A percentile compares a stretch with the other conserved stretches of the same genome.
These are phyloP conservation scores for Campylomormyrus tamandua DNA, from an alignment of 2,113 vertebrate genomes.

Conservation along the genomic window DNA sequence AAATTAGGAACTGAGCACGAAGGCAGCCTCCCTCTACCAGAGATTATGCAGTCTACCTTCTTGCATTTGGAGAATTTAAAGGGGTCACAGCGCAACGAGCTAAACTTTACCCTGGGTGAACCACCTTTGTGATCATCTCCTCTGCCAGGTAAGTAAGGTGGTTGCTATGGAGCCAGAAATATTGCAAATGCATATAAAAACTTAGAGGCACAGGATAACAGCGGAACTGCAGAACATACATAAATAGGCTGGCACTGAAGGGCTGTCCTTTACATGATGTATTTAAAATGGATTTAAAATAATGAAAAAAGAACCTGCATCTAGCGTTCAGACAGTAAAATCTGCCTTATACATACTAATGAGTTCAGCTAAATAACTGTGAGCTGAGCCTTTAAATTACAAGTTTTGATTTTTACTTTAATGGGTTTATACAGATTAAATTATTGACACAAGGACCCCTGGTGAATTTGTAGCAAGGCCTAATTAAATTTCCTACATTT, in stretches of 20 bases:
- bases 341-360: constrained; percentile 4
- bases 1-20: not conserved
- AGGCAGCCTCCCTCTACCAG: not conserved
- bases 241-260: not conserved
- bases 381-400: not conserved
- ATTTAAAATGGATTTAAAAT: not conserved
- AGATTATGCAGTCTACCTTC: not conserved
- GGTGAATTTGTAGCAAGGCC: constrained; percentile 11
- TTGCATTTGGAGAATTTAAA: not conserved
- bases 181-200: not conserved
- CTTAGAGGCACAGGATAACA: not conserved
- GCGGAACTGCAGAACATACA: not conserved
- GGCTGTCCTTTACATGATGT: not conserved
- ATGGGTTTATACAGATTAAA: constrained; percentile 14
- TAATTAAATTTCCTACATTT: constrained; percentile 12
- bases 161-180: not conserved
- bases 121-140: not conserved
- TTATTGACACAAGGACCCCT: constrained; percentile 11
- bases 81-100: not conserved
- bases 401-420: constrained; percentile 14
- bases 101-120: not conserved
- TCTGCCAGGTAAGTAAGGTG: not conserved
- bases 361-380: not conserved
- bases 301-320: not conserved
- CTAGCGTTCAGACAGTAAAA: not conserved